Evolutionary conservation across 2,888 invertebrate species (phyloP), one percentile per base, ranked within the genome.

Genomic region (Apotomis betuletana): DNA sequence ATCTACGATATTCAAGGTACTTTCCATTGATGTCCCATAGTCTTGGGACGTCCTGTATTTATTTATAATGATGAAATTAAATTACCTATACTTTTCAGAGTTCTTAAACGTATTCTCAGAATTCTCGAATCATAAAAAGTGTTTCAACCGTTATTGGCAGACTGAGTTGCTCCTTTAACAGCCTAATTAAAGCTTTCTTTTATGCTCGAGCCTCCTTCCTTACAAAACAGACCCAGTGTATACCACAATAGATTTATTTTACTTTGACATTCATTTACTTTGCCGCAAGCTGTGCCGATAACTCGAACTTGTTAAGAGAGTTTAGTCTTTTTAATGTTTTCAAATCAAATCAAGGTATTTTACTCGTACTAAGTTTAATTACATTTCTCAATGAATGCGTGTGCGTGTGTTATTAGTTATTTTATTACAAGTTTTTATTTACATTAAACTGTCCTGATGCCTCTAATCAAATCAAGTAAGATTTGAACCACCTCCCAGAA

Each of bases 111-210:
- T 27, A 27, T 27, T 61, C 46, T 44, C 60, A 10, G 46, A 49
- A 13, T 9, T 49, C 9, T 41, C 44, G 38, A 54, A 52, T 61
- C 46, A 5, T 27, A 49, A 13, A 2, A 63, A 64, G 54, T 44
- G 44, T 41, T 10, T 13, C 64, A 12, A 64, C 64, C 64, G 64
- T 55, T 64, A 64, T 58, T 58, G n/a, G 51, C 13, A 51, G n/a
- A 54, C 64, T 15, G 13, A 9, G 5, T 38, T 38, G 52, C 54
- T 63, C 52, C 63, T 54, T 52, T 8, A 38, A 64, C 8, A 54
- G 15, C 54, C 54, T 64, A 44, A 64, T 64, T 64, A 44, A 13
- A 54, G 54, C 64, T 64, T 64, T 55, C 52, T 63, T 63, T 63
- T 63, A 63, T 8, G 38, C 9, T 10, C 9, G 9, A 49, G 9